Base-by-base conservation (phyloP, 2,888 invertebrate species). In the Isotomurus palustris region DNA sequence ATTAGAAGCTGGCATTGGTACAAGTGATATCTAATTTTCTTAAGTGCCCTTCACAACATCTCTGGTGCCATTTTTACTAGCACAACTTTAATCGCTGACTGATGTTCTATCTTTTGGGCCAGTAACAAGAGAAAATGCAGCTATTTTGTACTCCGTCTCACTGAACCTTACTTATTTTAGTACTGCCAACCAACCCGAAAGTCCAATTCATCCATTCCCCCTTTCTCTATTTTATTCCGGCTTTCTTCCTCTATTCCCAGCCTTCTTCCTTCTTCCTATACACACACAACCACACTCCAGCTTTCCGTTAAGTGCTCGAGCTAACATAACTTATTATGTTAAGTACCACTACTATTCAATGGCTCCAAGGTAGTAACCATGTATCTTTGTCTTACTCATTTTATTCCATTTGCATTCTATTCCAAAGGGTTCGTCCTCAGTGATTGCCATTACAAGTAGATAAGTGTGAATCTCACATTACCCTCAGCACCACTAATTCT, bases 11-110 rank as follows among this genome's bases (percentile, higher is more conserved):
- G 41, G 43, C 50, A 58, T 50, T 53, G 48, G 58, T 62, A 54
- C 52, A 62, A 57, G 63, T 64, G 69, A 68, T 67, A 67, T 71
- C 67, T 71, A 71, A 71, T 71, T 71, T 71, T 71, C 71, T 69
- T 71, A 71, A 71, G 71, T 71, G 71, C 71, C 69, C 63, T 67
- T 65, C 62, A 66, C 57, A 62, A 62, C 60, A 66, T 66, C 62
- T 66, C 68, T 62, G 58, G 55, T 62, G 59, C 60, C 51, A 60
- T 52, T 63, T 62, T 61, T 63, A 58, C 60, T 53, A 56, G 60
- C 50, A 60, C 62, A 62, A 64, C 58, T 62, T 64, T 67, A 67
- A 67, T 64, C 64, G 62, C 44, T 61, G 44, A 58, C 55, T 52
- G 47, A 55, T 56, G 12, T 41, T 27, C 51, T 50, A 14, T 28